Percentiles rank a stretch among this genome's conserved stretches.
Evolutionary conservation across 1,140 invertebrate species (phyloP).

Genomic region (Brachystomella parvula): DNA sequence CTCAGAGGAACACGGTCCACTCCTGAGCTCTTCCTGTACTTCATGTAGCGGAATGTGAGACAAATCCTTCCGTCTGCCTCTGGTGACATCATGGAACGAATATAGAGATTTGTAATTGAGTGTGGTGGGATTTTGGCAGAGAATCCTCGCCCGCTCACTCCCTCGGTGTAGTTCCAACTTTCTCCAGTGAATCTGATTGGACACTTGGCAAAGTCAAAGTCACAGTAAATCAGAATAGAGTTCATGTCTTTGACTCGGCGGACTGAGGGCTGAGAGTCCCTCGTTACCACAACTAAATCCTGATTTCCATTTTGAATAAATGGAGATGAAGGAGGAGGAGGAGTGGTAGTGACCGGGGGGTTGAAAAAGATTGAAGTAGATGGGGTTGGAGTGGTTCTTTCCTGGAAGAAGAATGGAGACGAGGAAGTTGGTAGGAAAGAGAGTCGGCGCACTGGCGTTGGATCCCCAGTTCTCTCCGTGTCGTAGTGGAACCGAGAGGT

Average conservation of each 20-base stretch:
- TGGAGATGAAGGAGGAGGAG: too few relatives aligned
- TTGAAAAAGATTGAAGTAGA: background rate
- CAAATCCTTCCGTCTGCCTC: slow-evolving; percentile 32
- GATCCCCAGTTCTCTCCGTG: background rate
- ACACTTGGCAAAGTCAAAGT: slow-evolving; percentile 37
- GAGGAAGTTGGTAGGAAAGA: slow-evolving; percentile 1
- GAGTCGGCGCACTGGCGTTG: background rate
- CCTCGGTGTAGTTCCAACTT: slow-evolving; percentile 33
- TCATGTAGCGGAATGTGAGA: slow-evolving; percentile 36
- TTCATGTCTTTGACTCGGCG: slow-evolving; percentile 24
- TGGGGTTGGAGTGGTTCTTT: too few relatives aligned
- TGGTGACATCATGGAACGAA: slow-evolving; percentile 31
- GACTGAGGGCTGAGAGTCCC: slow-evolving; percentile 16
- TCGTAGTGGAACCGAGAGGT: background rate
- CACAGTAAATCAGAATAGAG: slow-evolving; percentile 33
- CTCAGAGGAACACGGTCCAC: slow-evolving; percentile 13
- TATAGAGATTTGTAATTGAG: slow-evolving; percentile 32
- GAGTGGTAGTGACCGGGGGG: background rate
- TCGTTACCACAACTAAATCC: slow-evolving; percentile 7
- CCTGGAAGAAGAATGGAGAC: slow-evolving; percentile 8
- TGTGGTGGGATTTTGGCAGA: slow-evolving; percentile 21
- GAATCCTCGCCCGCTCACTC: slow-evolving; percentile 33
- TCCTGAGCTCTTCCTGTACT: slow-evolving; percentile 7
- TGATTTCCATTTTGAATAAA: background rate
- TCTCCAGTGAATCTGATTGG: slow-evolving; percentile 34